Base-by-base conservation (phyloP, 1,140 invertebrate species). In the Cherax destructor region DNA sequence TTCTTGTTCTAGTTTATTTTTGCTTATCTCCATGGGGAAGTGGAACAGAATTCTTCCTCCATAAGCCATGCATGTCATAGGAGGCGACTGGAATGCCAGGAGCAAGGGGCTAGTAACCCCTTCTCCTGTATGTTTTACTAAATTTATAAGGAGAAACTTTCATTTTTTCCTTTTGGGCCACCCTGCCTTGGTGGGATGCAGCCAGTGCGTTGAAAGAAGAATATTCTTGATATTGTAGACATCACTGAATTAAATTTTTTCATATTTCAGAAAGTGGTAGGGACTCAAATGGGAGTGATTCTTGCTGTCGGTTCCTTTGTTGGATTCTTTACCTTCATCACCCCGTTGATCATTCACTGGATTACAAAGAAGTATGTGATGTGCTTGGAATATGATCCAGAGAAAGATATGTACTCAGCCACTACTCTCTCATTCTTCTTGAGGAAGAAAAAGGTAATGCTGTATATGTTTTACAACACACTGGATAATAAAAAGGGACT, bases 351-450 rank as follows among this genome's bases (percentile, higher is more conserved):
- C 49, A 95, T 99, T 89, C 97, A 99, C 95, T 95, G 96, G 7
- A 95, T 99, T 21, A 97, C 97, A 4, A 98, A 97, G 93, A 97
- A 97, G 94, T 99, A 99, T 95, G 96, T 98, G 0, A 97, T 96
- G 0, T 95, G 96, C 91, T 94, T 99, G 4, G 95, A 96, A 89
- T 98, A 97, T 93, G 95, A 98, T 94, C 94, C 95, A 9, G 52
- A 78, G 77, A 88, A 94, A 56, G 95, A 96, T 52, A 95, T 95
- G 80, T 97, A 97, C 94, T 96, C 95, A 50, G 97, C 97, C n/a
- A 96, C 95, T 21, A 96, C 96, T 56, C 95, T 96, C 49, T 96
- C 95, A 30, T 95, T 98, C 83, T 96, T 97, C 92, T 94, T 96
- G 74, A 93, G 94, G 83, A 94, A 95, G 92, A 96, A 96, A 94